These are phyloP conservation scores for Drosophila subquinaria DNA, from an alignment of 2,888 invertebrate genomes.

Conservation along the genomic window DNA sequence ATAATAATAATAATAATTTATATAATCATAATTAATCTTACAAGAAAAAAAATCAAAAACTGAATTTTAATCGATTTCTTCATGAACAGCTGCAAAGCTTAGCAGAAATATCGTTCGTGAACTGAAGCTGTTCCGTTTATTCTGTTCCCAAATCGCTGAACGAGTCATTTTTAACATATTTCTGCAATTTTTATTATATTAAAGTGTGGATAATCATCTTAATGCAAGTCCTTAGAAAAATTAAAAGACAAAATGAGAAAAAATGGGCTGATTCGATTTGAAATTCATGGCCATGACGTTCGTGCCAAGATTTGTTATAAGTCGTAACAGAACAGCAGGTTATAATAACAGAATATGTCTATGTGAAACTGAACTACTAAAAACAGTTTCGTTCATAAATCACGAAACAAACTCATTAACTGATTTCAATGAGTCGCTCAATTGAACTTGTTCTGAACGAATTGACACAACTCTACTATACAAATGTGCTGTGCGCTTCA, in stretches of 20 bases:
- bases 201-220: no score
- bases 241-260: not conserved
- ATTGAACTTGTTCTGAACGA: conserved; percentile 3
- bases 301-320: not conserved
- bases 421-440: not conserved
- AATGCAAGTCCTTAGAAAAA: not conserved
- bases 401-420: not conserved
- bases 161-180: not conserved
- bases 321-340: not conserved
- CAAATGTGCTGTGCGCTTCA: conserved; percentile 47
- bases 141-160: not conserved
- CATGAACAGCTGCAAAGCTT: not conserved
- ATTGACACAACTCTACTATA: conserved; percentile 19
- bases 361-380: not conserved
- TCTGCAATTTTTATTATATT: not conserved
- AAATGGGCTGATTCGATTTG: not conserved
- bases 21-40: no score
- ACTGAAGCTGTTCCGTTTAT: not conserved
- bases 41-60: not conserved
- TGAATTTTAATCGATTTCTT: not conserved
- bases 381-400: not conserved
- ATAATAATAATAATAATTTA: not conserved
- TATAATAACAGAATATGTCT: not conserved
- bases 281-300: not conserved
- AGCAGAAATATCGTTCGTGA: not conserved